Base-by-base conservation (phyloP, 2,888 invertebrate genomes). In the Xestia xanthographa region DNA sequence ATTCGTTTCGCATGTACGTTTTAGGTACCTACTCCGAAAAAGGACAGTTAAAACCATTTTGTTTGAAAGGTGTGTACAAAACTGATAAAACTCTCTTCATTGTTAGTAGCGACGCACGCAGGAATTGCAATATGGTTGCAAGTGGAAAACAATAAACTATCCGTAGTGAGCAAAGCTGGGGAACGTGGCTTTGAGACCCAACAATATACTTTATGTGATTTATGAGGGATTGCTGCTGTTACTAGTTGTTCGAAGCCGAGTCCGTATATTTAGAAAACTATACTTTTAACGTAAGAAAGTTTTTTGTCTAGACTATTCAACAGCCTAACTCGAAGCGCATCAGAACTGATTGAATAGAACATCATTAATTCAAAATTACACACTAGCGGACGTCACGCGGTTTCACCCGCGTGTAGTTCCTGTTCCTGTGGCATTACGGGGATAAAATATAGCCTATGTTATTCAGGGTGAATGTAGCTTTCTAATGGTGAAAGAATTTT, bases 91-190 rank as follows among this genome's bases (percentile, higher is more conserved):
- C 68, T 77, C 75, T 38, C 70, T 86, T 77, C 50, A 69, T 72
- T 70, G 74, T 43, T 41, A 34, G 60, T 34, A 56, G 63, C 34
- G 12, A 68, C 63, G 26, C 26, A 82, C 58, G 53, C 58, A 60
- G 29, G n/a, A 84, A 80, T 84, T 79, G 58, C 72, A 72, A 53
- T 60, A 69, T 73, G 74, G 87, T 87, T 72, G 77, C 62, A 70
- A 68, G 60, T 76, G 66, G 83, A 74, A 80, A 87, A 86, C 86
- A 82, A 85, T 80, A 80, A 78, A 82, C 72, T 78, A 78, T 53
- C 50, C 38, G 73, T 72, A 78, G 73, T 58, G 70, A 85, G 62
- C 69, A 72, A 65, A 70, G 34, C 66, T 58, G 22, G 48, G 62
- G 56, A 71, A 78, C 56, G 72, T 77, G 66, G 79, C 48, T 72